A percentile compares a stretch with the other conserved stretches of the same genome.
Conservation (phyloP, 2,797 vertebrate genomes). For the Halcyon leucocephala region DNA sequence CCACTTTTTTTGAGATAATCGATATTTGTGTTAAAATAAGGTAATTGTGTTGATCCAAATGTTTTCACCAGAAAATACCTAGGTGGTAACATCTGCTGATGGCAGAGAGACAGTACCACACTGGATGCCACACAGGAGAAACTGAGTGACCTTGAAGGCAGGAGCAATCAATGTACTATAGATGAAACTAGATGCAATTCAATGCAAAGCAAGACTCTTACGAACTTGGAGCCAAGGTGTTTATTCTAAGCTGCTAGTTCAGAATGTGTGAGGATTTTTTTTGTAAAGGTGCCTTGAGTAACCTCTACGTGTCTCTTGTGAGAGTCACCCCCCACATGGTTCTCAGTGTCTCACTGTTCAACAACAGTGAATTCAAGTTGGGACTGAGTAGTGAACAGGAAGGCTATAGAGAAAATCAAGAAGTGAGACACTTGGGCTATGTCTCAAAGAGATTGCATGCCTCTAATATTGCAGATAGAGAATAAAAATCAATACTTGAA, state of each 20-base stretch:
- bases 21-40: background rate
- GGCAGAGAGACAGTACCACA: background rate
- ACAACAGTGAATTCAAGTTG: background rate
- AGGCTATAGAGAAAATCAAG: background rate
- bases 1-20: background rate
- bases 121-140: background rate
- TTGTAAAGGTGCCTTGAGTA: background rate
- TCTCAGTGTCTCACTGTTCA: background rate
- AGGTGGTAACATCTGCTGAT: background rate
- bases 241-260: background rate
- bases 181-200: background rate
- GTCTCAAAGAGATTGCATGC: background rate
- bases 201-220: background rate
- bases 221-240: background rate
- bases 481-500: background rate
- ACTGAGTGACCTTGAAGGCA: background rate
- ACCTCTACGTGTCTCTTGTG: background rate
- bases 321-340: rapidly evolving
- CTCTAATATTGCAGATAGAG: background rate
- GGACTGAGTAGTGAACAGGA: background rate
- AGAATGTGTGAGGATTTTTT: background rate
- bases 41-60: background rate
- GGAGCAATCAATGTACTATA: background rate
- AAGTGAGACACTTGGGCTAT: background rate
- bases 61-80: background rate